These are phyloP conservation scores for Cotesia chilonis DNA, from an alignment of 1,140 invertebrate genomes.

Conservation along the genomic window DNA sequence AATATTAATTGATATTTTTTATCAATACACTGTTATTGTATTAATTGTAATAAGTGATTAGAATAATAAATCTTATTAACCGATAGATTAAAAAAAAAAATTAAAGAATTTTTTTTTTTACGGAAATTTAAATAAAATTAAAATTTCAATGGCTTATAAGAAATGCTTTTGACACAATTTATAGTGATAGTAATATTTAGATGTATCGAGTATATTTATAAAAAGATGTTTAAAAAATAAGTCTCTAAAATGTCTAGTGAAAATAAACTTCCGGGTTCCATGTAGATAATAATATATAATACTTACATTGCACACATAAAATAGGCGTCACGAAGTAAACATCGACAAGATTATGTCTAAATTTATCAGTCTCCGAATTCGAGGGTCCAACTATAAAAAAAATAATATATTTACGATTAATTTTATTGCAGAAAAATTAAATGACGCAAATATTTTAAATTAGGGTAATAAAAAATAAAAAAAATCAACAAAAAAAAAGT, in stretches of 20 bases:
- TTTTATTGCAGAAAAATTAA: background rate
- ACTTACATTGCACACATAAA: conserved; percentile 68
- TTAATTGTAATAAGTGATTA: no score
- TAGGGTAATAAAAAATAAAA: conserved; percentile 38
- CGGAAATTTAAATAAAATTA: no score
- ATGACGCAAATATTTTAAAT: background rate
- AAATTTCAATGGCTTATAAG: no score
- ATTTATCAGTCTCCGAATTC: conserved; percentile 45
- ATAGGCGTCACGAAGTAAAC: conserved; percentile 66
- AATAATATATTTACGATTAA: conserved; percentile 7
- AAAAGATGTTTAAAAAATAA: conserved; percentile 25
- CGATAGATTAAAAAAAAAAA: no score
- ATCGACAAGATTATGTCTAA: conserved; percentile 56
- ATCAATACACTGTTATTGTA: no score
- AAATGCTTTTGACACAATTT: no score
- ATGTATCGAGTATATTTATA: background rate
- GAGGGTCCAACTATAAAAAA: conserved; percentile 51
- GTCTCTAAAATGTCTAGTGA: no score
- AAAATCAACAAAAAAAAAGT: no score
- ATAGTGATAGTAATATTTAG: background rate
- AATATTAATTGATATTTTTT: conserved; percentile 30
- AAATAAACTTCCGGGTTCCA: no score
- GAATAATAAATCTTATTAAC: no score
- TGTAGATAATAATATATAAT: conserved; percentile 24
- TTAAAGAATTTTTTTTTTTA: no score